Evolutionary conservation across 2,113 vertebrate genomes (phyloP).

Genomic region (Callospermophilus lateralis): DNA sequence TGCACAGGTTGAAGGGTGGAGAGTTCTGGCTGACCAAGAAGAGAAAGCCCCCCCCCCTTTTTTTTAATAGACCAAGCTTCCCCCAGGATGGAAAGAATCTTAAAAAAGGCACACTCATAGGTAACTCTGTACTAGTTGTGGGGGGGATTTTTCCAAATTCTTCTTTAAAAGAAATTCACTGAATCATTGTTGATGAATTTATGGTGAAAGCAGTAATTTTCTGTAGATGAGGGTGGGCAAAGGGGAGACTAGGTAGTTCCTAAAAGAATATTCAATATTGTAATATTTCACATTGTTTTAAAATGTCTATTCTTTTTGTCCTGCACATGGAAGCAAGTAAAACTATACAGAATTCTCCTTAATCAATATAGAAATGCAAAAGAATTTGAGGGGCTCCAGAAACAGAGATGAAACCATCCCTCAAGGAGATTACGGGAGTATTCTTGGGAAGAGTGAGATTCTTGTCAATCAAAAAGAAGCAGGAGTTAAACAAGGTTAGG

Average conservation of each 20-base stretch:
- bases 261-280: neutral
- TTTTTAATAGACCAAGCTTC: neutral
- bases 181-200: neutral
- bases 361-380: neutral
- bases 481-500: slow-evolving; percentile 5
- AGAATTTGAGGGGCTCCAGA: neutral
- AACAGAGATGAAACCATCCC: neutral
- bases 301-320: neutral
- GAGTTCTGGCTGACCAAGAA: neutral
- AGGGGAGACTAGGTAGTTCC: neutral
- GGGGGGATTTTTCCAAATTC: neutral
- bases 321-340: neutral
- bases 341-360: neutral
- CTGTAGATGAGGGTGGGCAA: neutral
- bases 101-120: neutral
- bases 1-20: neutral
- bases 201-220: neutral
- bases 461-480: neutral
- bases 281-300: neutral
- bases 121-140: neutral
- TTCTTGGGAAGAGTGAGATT: slow-evolving; percentile 29
- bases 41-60: neutral
- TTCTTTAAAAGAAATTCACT: neutral
- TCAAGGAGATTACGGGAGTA: neutral
- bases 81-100: neutral